Evolutionary conservation across 2,797 vertebrate species (phyloP).

Genomic region (Otolemur crassicaudatus): DNA sequence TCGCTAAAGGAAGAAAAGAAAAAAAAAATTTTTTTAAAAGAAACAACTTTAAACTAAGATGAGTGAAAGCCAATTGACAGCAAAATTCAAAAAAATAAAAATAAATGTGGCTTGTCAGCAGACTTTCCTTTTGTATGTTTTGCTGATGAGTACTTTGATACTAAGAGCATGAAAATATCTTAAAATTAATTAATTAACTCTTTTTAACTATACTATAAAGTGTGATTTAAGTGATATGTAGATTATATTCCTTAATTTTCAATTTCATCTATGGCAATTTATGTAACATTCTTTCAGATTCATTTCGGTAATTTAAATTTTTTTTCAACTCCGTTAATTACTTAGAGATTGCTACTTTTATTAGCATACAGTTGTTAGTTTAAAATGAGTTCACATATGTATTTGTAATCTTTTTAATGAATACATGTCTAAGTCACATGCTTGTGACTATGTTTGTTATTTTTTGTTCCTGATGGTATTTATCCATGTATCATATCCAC

Average conservation of each 20-base stretch:
- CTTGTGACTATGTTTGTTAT: not conserved
- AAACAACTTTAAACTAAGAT: too few relatives aligned
- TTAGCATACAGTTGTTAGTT: not conserved
- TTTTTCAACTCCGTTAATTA: conserved; percentile 31
- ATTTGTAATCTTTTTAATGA: not conserved
- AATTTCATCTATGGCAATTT: conserved; percentile 28
- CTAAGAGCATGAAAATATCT: not conserved
- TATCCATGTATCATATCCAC: not conserved
- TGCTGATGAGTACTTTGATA: not conserved
- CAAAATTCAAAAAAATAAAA: not conserved
- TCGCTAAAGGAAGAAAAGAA: too few relatives aligned
- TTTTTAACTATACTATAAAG: not conserved
- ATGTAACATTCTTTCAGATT: not conserved
- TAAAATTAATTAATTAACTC: conserved; percentile 4
- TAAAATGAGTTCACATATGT: not conserved
- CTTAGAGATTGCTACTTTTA: not conserved
- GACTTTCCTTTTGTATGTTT: not conserved
- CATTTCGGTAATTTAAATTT: conserved; percentile 37
- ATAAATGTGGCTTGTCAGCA: not conserved
- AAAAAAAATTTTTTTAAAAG: too few relatives aligned
- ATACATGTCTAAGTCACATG: not conserved
- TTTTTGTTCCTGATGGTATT: not conserved
- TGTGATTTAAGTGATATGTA: not conserved
- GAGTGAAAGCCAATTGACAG: too few relatives aligned
- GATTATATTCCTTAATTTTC: conserved; percentile 29